A percentile compares a stretch with the other conserved stretches of the same genome.
Conservation (phyloP, 2,113 vertebrate species). For the Notiomystis cincta region DNA sequence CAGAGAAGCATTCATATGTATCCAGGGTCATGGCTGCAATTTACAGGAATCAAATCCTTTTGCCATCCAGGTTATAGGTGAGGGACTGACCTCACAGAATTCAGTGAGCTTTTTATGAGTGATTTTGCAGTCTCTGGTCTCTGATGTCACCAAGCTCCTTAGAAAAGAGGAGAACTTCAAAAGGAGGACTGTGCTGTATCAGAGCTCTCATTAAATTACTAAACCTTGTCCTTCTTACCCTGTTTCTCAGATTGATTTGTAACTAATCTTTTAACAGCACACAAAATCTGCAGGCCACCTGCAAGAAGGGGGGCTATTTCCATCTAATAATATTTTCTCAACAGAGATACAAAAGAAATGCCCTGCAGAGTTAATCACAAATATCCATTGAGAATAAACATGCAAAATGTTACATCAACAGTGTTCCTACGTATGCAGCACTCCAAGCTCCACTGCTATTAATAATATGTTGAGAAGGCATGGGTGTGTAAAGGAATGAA, state of each 20-base stretch:
- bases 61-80: not conserved
- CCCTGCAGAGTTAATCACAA: conserved; percentile 18
- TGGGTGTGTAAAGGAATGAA: conserved; percentile 7
- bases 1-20: not conserved
- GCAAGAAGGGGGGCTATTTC: not conserved
- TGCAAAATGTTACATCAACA: not conserved
- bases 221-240: not conserved
- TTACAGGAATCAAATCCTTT: not conserved
- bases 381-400: conserved; percentile 28
- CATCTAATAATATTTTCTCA: conserved; percentile 16
- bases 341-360: not conserved
- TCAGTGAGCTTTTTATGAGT: not conserved
- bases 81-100: not conserved
- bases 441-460: not conserved
- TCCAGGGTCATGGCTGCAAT: not conserved
- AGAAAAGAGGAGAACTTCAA: not conserved
- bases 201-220: not conserved
- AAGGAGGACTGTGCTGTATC: not conserved
- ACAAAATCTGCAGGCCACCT: not conserved
- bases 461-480: not conserved
- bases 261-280: not conserved
- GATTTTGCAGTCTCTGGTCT: not conserved
- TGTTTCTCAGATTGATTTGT: not conserved
- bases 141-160: not conserved
- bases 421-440: not conserved